Percentiles rank a stretch among this genome's conserved stretches.
phyloP scores from a whole-genome alignment of 2,113 vertebrate genomes.

The Ptilonorhynchus violaceus region DNA sequence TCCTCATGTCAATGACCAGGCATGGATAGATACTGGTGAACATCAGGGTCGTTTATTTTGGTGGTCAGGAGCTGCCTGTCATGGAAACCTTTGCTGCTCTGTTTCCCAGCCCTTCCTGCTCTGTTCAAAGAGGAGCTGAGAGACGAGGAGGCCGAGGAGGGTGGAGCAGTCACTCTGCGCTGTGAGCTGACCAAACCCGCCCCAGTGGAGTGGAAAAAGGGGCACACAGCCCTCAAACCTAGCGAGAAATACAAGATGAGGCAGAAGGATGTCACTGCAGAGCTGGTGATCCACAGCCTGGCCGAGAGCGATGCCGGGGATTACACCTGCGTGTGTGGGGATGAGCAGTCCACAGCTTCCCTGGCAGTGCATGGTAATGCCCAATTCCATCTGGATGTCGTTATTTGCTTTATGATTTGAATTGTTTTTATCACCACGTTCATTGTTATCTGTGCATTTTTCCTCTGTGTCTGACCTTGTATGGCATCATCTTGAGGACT shows the following conservation, averaged over 20 bases:
- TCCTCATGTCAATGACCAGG: not conserved
- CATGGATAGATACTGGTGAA: not conserved
- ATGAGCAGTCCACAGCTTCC: slow-evolving; percentile 64
- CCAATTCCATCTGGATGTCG: not conserved
- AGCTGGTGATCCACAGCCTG: slow-evolving; percentile 69
- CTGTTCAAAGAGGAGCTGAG: slow-evolving; percentile 77
- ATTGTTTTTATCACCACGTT: not conserved
- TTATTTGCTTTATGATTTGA: not conserved
- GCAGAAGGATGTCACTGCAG: slow-evolving; percentile 66
- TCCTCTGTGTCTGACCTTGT: not conserved
- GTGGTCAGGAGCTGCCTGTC: not conserved
- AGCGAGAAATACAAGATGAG: slow-evolving; percentile 65
- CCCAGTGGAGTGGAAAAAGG: slow-evolving; percentile 72
- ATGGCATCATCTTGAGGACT: fast-evolving
- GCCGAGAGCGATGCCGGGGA: slow-evolving; percentile 66
- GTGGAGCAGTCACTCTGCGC: slow-evolving; percentile 53
- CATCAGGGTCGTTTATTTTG: not conserved
- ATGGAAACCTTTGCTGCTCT: not conserved
- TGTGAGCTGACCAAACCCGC: slow-evolving; percentile 80
- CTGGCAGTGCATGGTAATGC: slow-evolving; percentile 46
- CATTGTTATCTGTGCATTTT: fast-evolving
- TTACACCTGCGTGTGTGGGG: slow-evolving; percentile 72
- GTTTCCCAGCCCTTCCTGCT: slow-evolving; percentile 55
- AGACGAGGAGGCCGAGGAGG: slow-evolving; percentile 50
- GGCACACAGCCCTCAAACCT: slow-evolving; percentile 39